These are phyloP conservation scores for Dorcus parallelipipedus DNA, from an alignment of 2,888 invertebrate genomes.

Conservation along the genomic window DNA sequence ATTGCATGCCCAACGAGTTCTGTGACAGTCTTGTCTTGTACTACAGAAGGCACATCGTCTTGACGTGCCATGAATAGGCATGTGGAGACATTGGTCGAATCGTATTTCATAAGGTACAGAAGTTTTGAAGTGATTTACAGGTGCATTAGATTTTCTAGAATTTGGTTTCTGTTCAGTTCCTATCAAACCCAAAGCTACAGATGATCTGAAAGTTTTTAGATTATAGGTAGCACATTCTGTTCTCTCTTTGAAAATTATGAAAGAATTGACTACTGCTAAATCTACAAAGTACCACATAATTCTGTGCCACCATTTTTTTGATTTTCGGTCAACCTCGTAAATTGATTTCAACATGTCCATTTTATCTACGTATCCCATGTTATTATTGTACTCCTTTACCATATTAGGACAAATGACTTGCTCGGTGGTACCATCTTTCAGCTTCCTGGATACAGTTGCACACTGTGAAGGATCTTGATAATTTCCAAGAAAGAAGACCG, in stretches of 20 bases:
- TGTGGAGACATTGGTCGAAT: not conserved
- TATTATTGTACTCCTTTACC: conserved; percentile 21
- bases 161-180: not conserved
- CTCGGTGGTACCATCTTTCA: conserved; percentile 16
- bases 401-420: conserved; percentile 19
- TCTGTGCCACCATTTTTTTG: conserved; percentile 23
- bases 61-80: not conserved
- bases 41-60: not conserved
- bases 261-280: not conserved
- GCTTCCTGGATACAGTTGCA: conserved; percentile 7
- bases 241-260: conserved; percentile 16
- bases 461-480: not conserved
- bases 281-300: conserved; percentile 5
- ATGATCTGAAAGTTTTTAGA: conserved; percentile 9
- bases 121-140: not conserved
- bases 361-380: conserved; percentile 23
- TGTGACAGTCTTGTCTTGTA: not conserved
- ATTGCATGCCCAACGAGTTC: not conserved
- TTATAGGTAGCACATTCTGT: conserved; percentile 4
- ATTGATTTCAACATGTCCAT: conserved; percentile 19
- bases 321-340: conserved; percentile 21
- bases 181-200: not conserved
- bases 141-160: not conserved
- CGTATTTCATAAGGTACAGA: not conserved
- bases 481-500: not conserved